phyloP scores from a whole-genome alignment of 2,797 vertebrate species.

The Falco rusticolus region DNA sequence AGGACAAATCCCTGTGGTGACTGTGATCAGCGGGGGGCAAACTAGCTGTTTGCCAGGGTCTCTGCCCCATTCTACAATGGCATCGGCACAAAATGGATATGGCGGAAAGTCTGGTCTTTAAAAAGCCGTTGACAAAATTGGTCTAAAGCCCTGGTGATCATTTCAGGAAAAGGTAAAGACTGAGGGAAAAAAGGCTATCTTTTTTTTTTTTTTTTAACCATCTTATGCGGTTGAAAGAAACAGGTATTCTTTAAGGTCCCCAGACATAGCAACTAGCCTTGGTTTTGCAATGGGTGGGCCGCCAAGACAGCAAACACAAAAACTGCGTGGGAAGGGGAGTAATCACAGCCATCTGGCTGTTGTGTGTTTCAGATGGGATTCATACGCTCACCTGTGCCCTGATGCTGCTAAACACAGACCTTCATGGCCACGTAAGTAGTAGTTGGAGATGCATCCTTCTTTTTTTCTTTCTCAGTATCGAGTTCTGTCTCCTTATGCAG shows the following conservation, averaged over 20 bases:
- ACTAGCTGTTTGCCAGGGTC: not conserved
- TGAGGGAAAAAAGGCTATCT: not conserved
- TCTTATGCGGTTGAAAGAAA: not conserved
- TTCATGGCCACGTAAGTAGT: constrained; percentile 92
- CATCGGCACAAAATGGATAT: not conserved
- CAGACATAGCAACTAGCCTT: not conserved
- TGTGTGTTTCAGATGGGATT: constrained; percentile 87
- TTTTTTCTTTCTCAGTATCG: not conserved
- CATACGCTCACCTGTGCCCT: constrained; percentile 95
- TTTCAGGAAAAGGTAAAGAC: not conserved
- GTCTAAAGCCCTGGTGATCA: not conserved
- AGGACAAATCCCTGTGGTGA: not conserved
- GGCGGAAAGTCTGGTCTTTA: not conserved
- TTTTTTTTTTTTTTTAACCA: not conserved
- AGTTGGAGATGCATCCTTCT: not conserved
- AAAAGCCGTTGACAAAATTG: not conserved
- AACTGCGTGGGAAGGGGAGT: rapidly evolving
- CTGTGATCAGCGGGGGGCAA: not conserved
- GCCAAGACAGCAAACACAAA: not conserved
- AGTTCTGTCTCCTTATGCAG: not conserved
- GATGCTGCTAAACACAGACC: constrained; percentile 96
- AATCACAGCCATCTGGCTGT: not conserved
- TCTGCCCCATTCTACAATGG: not conserved
- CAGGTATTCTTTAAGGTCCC: not conserved
- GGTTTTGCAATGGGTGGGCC: not conserved